Base-by-base conservation (phyloP, 2,888 invertebrate species). In the Pollenia labialis region DNA sequence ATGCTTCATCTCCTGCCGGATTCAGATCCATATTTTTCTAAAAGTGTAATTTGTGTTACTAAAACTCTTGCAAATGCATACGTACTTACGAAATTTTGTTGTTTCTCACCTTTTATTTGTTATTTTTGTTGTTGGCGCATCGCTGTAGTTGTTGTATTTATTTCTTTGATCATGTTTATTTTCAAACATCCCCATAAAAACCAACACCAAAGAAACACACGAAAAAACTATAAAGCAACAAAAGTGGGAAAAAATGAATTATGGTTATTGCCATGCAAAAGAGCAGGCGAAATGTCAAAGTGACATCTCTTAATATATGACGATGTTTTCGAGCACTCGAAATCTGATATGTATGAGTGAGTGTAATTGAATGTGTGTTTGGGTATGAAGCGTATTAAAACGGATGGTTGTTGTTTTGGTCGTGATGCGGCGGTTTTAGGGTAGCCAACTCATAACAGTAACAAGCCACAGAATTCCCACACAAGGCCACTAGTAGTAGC, bases 281-380 rank as follows among this genome's bases (percentile, higher is more conserved):
- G 92, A 92, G 93, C 92, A 91, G 92, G 92, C 91, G 91, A 92
- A 92, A 92, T 93, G 92, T 93, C 93, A 93, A 92, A 92, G 92
- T 92, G 93, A 93, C 93, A 93, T 92, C 92, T 92, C 91, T 92
- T 92, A 93, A 93, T 93, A 93, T 93, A 93, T 93, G 93, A 93
- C 92, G 92, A 91, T 93, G 92, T 92, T 92, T 91, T 92, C 90
- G 90, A 92, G 91, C 90, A 90, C 92, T 92, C 90, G 93, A 93
- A 93, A 93, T 92, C 92, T 93, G 93, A 93, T 93, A 93, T 92
- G 91, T 89, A 87, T 88, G 86, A 88, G 66, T 87, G 85, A 88
- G 79, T 46, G 46, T 62, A 52, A 16, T 54, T 85, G 83, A 44
- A 32, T 48, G 32, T 71, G 23, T 82, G 16, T 60, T 16, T 23